Evolutionary conservation across 2,113 vertebrate genomes (phyloP), one percentile per base, ranked within the genome.

Genomic region (Numida meleagris): DNA sequence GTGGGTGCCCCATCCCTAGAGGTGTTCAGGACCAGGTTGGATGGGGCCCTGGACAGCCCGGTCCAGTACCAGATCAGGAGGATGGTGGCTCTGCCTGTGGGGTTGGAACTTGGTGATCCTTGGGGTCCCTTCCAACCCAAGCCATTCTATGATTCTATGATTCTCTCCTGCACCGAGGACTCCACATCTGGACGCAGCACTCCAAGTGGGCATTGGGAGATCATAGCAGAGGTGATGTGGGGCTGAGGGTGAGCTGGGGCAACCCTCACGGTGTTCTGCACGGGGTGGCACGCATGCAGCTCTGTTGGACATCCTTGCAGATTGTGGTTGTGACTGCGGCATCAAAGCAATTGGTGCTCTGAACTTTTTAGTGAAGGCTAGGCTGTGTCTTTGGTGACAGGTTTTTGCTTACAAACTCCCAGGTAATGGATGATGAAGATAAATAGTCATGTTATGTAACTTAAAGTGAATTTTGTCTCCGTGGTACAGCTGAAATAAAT

Each of bases 341-440:
- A 53, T 25, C 61, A 19, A 48, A 25, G 36, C 85, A 58, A 19
- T 0, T 1, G 16, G 8, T 58, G 43, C 42, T 42, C 85, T 77
- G 67, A 77, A 27, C 79, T 27, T 88, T 88, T 24, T 1, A 66
- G 21, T 42, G 24, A 33, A 70, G 36, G 29, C 10, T 14, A 70
- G 63, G 50, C 68, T 89, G 75, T 42, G 40, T 42, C 59, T 88
- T 65, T 71, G 63, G 10, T 71, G 82, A 63, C 72, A 88, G 72
- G 48, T 94, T 91, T 91, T 77, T 82, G 33, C 75, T 83, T 86
- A 45, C 0, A 2, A 78, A 43, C 88, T 91, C 63, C 29, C 83
- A 90, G 92, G 72, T 83, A 95, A 93, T 51, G 79, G 82, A 14
- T 90, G 88, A 95, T 96, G 95, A 94, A 90, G 92, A 90, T 25